phyloP scores from a whole-genome alignment of 2,888 invertebrate genomes.

The Rhyacophila evoluta region DNA sequence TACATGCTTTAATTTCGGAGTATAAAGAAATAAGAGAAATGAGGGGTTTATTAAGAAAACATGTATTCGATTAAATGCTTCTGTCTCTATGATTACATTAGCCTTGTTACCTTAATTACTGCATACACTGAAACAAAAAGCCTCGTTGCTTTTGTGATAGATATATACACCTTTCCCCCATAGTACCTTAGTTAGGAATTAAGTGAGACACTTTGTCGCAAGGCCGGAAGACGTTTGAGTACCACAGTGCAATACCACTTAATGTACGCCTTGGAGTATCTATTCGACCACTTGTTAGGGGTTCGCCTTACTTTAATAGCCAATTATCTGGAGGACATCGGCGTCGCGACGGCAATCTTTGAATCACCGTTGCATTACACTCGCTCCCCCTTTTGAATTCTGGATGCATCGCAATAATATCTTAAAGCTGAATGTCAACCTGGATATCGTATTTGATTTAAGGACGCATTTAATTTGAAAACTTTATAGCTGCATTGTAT shows the following conservation, averaged over 20 bases:
- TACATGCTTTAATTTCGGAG: too few species aligned
- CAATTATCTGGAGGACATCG: conserved; percentile 29
- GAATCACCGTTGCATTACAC: background rate
- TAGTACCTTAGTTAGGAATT: conserved; percentile 10
- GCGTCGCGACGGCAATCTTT: conserved; percentile 1
- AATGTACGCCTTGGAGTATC: background rate
- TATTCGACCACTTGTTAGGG: background rate
- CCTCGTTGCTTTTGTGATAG: background rate
- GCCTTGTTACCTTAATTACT: background rate
- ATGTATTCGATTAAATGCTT: background rate
- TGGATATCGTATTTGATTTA: background rate
- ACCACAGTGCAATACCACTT: background rate
- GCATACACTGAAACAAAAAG: background rate
- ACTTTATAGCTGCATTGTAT: too few species aligned
- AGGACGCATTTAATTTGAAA: background rate
- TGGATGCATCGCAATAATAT: background rate
- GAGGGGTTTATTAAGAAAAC: too few species aligned
- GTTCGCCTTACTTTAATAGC: conserved; percentile 30
- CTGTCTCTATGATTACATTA: background rate
- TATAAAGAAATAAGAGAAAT: too few species aligned
- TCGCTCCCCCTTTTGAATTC: background rate
- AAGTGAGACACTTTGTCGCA: background rate
- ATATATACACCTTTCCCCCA: background rate
- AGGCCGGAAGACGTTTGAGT: background rate
- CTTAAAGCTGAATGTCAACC: background rate